Percentiles rank a stretch among this genome's conserved stretches.
These are phyloP conservation scores for Notothenia coriiceps DNA, from an alignment of 2,113 vertebrate genomes.

Conservation along the genomic window DNA sequence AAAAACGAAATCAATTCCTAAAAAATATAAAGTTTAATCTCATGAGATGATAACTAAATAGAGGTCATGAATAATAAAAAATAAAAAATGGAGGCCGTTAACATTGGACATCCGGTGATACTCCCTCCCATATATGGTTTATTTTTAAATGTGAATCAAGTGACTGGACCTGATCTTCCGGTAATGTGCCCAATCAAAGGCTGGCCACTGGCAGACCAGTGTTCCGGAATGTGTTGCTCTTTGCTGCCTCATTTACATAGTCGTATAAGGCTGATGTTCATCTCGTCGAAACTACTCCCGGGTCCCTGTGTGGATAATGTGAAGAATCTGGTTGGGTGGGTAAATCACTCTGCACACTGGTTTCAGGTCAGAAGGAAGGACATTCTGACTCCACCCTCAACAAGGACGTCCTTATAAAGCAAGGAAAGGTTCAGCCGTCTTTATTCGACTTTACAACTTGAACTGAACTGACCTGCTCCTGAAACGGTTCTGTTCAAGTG, in stretches of 20 bases:
- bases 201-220: background rate
- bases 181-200: background rate
- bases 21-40: background rate
- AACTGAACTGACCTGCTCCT: constrained; percentile 29
- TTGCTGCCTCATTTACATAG: constrained; percentile 28
- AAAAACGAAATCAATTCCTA: background rate
- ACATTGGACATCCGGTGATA: constrained; percentile 46
- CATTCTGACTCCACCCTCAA: constrained; percentile 69
- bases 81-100: background rate
- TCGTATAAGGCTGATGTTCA: constrained; percentile 14
- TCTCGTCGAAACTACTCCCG: constrained; percentile 74
- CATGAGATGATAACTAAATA: background rate
- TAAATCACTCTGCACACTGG: constrained; percentile 23
- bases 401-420: constrained; percentile 48
- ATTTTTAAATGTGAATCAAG: constrained; percentile 31
- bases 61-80: background rate
- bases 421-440: background rate
- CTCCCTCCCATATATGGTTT: background rate
- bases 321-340: constrained; percentile 75
- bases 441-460: background rate
- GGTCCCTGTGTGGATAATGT: background rate
- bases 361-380: constrained; percentile 66
- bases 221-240: background rate
- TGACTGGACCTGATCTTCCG: constrained; percentile 29
- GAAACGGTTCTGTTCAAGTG: constrained; percentile 1